Evolutionary conservation across 1,140 invertebrate species (phyloP).

Genomic region (Pseudomyrmex sp.): DNA sequence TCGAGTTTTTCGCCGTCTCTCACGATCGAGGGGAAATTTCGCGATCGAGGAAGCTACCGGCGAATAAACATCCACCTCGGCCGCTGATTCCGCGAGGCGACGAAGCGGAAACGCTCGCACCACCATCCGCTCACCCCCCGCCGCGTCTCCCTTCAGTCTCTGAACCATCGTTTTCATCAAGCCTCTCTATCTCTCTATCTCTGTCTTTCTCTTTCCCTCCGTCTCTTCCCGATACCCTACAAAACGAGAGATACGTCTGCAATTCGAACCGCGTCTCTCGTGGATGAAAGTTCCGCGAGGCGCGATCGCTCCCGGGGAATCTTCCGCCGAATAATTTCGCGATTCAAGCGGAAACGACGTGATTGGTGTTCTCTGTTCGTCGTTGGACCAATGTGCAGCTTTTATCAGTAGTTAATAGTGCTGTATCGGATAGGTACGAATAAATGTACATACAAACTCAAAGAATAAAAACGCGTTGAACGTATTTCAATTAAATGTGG

Average conservation of each 20-base stretch:
- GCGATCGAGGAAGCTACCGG: conserved; percentile 64
- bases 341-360: conserved; percentile 69
- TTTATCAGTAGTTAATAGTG: conserved; percentile 32
- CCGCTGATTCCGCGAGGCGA: conserved; percentile 68
- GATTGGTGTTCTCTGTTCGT: conserved; percentile 64
- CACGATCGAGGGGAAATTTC: conserved; percentile 57
- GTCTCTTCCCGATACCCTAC: conserved; percentile 35
- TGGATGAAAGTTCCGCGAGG: conserved; percentile 61
- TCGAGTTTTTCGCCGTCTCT: conserved; percentile 62
- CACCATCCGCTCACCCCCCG: conserved; percentile 3
- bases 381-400: conserved; percentile 20
- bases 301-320: conserved; percentile 57
- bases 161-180: conserved; percentile 50
- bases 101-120: conserved; percentile 66
- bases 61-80: conserved; percentile 69
- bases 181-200: neutral
- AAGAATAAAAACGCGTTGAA: neutral
- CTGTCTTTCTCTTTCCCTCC: neutral
- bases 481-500: no score
- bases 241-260: conserved; percentile 46
- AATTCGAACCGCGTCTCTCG: conserved; percentile 36
- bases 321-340: conserved; percentile 64
- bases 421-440: neutral
- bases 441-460: conserved; percentile 7
- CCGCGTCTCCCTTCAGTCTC: conserved; percentile 35